phyloP scores from a whole-genome alignment of 2,797 vertebrate species.

The Etheostoma perlongum region DNA sequence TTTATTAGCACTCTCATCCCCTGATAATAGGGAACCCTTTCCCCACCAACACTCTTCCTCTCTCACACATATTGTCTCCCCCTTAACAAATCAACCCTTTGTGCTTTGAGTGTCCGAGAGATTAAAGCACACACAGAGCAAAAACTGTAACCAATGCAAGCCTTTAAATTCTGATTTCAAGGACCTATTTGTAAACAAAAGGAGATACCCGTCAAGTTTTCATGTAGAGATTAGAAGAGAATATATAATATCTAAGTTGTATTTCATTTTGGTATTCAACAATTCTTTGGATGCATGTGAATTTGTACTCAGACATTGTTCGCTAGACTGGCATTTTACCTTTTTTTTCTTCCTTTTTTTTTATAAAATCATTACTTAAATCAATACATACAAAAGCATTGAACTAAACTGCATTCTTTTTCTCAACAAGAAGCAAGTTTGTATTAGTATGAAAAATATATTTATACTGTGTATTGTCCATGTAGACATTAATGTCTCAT shows the following conservation, averaged over 20 bases:
- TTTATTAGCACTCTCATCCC: slow-evolving; percentile 98
- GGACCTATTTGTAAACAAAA: neutral
- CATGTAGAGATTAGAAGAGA: neutral
- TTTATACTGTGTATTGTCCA: neutral
- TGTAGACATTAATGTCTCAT: neutral
- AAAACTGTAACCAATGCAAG: neutral
- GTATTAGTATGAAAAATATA: neutral
- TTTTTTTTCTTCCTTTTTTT: neutral
- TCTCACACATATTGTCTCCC: slow-evolving; percentile 54
- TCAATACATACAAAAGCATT: slow-evolving; percentile 15
- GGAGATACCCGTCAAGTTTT: neutral
- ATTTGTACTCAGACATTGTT: slow-evolving; percentile 10
- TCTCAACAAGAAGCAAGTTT: neutral
- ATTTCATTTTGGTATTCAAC: neutral
- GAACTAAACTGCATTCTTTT: neutral
- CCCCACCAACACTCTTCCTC: slow-evolving; percentile 43
- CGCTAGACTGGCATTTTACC: slow-evolving; percentile 26
- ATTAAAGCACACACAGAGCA: slow-evolving; percentile 10
- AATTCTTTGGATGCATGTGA: neutral
- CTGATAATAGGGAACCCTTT: slow-evolving; percentile 90
- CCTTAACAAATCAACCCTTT: slow-evolving; percentile 69
- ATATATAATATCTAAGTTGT: neutral
- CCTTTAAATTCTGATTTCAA: neutral
- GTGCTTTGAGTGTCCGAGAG: slow-evolving; percentile 14
- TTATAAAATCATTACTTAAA: slow-evolving; percentile 26